Evolutionary conservation across 2,888 invertebrate species (phyloP).

Genomic region (Agelastica alni): DNA sequence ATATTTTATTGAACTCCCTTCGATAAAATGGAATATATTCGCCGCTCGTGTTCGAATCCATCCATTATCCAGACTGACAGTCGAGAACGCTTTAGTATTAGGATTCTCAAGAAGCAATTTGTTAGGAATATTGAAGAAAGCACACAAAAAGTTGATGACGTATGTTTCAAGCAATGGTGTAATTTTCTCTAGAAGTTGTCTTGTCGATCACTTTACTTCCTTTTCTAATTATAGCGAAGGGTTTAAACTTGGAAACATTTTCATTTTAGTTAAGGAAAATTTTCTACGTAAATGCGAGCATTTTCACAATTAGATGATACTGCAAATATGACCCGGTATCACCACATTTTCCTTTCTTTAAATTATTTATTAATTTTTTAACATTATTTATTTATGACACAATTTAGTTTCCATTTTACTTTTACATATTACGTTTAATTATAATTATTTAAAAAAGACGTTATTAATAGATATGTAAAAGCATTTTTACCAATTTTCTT

Average conservation of each 20-base stretch:
- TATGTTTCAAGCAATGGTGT: slow-evolving; percentile 27
- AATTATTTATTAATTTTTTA: no score
- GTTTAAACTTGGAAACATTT: slow-evolving; percentile 2
- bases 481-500: background rate
- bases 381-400: no score
- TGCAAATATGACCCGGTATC: no score
- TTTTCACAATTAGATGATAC: background rate
- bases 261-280: background rate
- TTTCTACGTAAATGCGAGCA: background rate
- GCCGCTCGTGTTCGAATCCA: slow-evolving; percentile 26
- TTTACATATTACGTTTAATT: no score
- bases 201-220: slow-evolving; percentile 21
- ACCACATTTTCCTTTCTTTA: no score
- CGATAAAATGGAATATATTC: background rate
- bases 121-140: slow-evolving; percentile 44
- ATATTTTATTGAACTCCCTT: no score
- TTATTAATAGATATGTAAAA: background rate
- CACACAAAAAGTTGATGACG: slow-evolving; percentile 42
- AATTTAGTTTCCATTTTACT: no score
- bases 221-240: slow-evolving; percentile 20
- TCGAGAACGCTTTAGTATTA: slow-evolving; percentile 33
- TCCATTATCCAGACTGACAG: slow-evolving; percentile 43
- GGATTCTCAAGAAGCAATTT: slow-evolving; percentile 44
- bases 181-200: slow-evolving; percentile 27
- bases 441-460: no score